Percentiles rank a stretch among this genome's conserved stretches.
phyloP scores from a whole-genome alignment of 1,140 invertebrate genomes.

The Drosophila murphyi region DNA sequence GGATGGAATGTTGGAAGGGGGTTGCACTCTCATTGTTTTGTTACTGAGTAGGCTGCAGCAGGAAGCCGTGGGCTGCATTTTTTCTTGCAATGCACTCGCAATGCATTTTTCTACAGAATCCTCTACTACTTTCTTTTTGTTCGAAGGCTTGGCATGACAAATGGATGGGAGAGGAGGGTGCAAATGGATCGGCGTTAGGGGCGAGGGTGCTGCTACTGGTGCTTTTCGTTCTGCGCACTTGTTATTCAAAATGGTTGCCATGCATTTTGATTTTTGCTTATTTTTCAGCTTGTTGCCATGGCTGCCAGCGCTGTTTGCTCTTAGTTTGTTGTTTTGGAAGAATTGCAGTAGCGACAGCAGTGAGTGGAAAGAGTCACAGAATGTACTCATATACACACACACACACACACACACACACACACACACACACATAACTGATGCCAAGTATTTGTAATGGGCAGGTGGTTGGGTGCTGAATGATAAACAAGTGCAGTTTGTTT shows the following conservation, averaged over 20 bases:
- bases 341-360: conserved; percentile 46
- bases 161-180: background rate
- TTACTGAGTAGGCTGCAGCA: conserved; percentile 46
- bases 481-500: conserved; percentile 22
- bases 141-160: conserved; percentile 1
- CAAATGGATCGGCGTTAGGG: background rate
- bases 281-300: conserved; percentile 43
- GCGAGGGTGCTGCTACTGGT: background rate
- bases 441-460: conserved; percentile 18
- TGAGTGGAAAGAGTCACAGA: conserved; percentile 23
- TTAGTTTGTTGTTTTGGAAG: conserved; percentile 75
- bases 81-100: conserved; percentile 77
- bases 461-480: background rate
- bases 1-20: background rate
- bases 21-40: conserved; percentile 24
- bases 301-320: conserved; percentile 37
- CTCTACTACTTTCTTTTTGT: conserved; percentile 60
- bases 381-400: conserved; percentile 45
- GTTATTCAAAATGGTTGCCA: conserved; percentile 82
- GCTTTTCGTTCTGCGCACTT: conserved; percentile 58
- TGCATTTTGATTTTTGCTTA: conserved; percentile 72
- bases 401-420: conserved; percentile 23
- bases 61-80: conserved; percentile 63
- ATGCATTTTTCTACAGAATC: conserved; percentile 65
- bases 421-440: conserved; percentile 20